Evolutionary conservation across 2,113 vertebrate species (phyloP), one percentile per base, ranked within the genome.

Genomic region (Forbesichthys papilliferus): DNA sequence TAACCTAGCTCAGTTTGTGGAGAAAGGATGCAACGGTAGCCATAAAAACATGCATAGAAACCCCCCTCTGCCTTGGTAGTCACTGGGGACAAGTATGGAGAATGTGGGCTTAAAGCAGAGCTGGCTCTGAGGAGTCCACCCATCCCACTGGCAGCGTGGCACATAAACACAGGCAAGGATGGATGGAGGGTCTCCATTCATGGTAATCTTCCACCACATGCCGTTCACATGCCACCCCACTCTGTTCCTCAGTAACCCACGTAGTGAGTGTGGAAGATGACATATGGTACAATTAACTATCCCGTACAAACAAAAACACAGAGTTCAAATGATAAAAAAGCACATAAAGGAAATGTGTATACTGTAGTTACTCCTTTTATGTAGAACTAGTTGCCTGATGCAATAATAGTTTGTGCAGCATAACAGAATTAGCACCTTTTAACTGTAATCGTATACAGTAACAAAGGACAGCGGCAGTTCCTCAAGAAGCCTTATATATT

Each of bases 191-290:
- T 81, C 83, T 83, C 68, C 72, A 77, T 78, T 82, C 77, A 76
- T 73, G 8, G 64, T 86, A 84, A 87, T 90, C 80, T 76, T 83
- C 54, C 70, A 78, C 80, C 70, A 78, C 80, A 74, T 83, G 61
- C 85, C 64, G 63, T 80, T 81, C 78, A 66, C 65, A 71, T 77
- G 75, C 61, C 76, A 71, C 60, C 74, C 74, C 55, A 75, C 75
- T 83, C 78, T 67, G 47, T 69, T 74, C 79, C 82, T 84, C 84
- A 88, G 75, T 86, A 88, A 80, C 85, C 86, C 80, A 83, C 85
- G 84, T 81, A 82, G 66, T 78, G 75, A 89, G 87, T 88, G 86
- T 90, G 90, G 87, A 88, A 80, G 85, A 93, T 85, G 84, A 82
- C 88, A 92, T 91, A 86, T 80, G 78, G 78, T 73, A 68, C 84